phyloP scores from a whole-genome alignment of 2,113 vertebrate genomes.

The Nycticebus coucang region DNA sequence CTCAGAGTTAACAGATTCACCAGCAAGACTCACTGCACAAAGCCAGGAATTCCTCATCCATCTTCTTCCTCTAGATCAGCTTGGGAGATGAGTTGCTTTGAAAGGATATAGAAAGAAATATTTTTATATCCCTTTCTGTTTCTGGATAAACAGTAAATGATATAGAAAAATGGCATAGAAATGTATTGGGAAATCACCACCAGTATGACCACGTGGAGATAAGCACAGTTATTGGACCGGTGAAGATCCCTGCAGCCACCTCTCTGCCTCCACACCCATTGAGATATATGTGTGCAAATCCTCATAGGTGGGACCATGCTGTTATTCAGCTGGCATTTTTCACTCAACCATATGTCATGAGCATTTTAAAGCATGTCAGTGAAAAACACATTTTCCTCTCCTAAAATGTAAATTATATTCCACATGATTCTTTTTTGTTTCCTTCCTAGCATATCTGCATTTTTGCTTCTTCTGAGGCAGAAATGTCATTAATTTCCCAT shows the following conservation, averaged over 20 bases:
- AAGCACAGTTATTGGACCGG: background rate
- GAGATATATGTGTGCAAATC: background rate
- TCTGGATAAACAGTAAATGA: conserved; percentile 16
- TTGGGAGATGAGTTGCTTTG: background rate
- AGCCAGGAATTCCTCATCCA: background rate
- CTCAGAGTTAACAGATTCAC: background rate
- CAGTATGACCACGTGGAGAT: background rate
- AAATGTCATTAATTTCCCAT: background rate
- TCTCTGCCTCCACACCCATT: background rate
- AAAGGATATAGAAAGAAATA: background rate
- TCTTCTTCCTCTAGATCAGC: background rate
- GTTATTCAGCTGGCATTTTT: background rate
- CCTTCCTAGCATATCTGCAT: background rate
- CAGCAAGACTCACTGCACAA: background rate
- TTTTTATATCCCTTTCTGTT: background rate
- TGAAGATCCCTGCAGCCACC: background rate
- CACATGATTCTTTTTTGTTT: background rate
- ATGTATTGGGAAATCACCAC: background rate
- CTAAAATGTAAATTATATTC: background rate
- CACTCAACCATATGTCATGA: background rate
- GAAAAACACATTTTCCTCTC: background rate
- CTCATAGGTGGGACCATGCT: background rate
- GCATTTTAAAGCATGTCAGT: background rate
- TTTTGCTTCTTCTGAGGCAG: conserved; percentile 20
- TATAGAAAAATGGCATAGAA: background rate